A percentile compares a stretch with the other conserved stretches of the same genome.
These are phyloP conservation scores for Melanophora roralis DNA, from an alignment of 2,888 invertebrate genomes.

Conservation along the genomic window DNA sequence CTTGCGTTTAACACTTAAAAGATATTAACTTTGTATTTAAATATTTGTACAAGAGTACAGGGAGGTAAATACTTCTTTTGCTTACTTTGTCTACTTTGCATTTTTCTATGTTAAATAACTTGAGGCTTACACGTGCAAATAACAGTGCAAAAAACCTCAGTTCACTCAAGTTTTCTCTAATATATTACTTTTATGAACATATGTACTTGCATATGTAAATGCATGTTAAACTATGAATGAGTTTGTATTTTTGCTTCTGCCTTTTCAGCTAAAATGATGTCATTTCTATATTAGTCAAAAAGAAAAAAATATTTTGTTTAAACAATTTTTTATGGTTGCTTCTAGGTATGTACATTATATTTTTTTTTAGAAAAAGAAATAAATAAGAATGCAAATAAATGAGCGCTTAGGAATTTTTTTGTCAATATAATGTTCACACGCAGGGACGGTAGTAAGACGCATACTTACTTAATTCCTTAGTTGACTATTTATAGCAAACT, in stretches of 20 bases:
- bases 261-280: slow-evolving; percentile 43
- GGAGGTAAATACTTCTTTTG: neutral
- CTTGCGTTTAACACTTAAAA: slow-evolving; percentile 5
- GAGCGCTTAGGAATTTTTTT: too few species aligned
- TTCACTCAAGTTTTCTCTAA: too few species aligned
- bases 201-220: too few species aligned
- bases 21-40: slow-evolving; percentile 7
- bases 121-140: too few species aligned
- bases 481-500: too few species aligned
- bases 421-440: too few species aligned
- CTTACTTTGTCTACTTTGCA: slow-evolving; percentile 33
- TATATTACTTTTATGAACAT: too few species aligned
- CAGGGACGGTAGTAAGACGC: too few species aligned
- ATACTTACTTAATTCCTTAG: too few species aligned
- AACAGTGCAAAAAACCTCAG: too few species aligned
- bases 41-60: neutral
- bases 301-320: slow-evolving; percentile 11
- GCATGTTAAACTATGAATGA: neutral
- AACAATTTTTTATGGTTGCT: neutral
- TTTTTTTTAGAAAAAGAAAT: too few species aligned
- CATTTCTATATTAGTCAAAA: slow-evolving; percentile 13
- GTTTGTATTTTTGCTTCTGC: slow-evolving; percentile 15
- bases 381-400: too few species aligned
- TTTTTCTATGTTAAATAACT: neutral
- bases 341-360: neutral